Evolutionary conservation across 1,140 invertebrate species (phyloP).

Genomic region (Anastrepha ludens): DNA sequence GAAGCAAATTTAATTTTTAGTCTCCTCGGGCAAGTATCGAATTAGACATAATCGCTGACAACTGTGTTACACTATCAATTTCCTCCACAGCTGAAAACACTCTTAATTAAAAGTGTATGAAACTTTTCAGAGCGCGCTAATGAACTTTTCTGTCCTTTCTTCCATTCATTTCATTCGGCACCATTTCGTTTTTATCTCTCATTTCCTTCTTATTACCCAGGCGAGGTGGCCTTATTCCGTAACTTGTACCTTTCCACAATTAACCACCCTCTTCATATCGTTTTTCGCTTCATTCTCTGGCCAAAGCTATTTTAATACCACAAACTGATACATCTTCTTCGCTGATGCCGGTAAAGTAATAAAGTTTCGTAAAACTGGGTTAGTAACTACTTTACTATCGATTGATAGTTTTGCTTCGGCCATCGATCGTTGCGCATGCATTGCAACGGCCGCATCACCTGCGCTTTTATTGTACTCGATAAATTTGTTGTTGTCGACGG

Average conservation of each 20-base stretch:
- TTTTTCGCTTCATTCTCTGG: not conserved
- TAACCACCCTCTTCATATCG: not conserved
- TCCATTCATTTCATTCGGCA: not conserved
- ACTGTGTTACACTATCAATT: not conserved
- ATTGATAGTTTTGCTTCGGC: not conserved
- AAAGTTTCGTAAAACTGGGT: conserved; percentile 33
- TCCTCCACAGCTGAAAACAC: not conserved
- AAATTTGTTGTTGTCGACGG: not conserved
- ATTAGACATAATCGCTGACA: not conserved
- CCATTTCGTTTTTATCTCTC: conserved; percentile 35
- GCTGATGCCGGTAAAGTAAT: conserved; percentile 44
- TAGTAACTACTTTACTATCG: conserved; percentile 42
- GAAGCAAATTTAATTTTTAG: not conserved
- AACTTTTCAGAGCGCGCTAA: conserved; percentile 45
- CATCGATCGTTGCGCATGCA: not conserved
- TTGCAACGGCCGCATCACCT: not conserved
- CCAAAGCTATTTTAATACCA: conserved; percentile 33
- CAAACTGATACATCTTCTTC: conserved; percentile 43
- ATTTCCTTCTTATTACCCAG: conserved; percentile 7
- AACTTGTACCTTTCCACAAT: not conserved
- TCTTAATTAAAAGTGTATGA: conserved; percentile 38
- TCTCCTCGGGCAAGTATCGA: not conserved
- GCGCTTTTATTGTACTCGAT: not conserved
- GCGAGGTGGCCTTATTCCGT: conserved; percentile 1
- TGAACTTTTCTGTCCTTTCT: conserved; percentile 21